Base-by-base conservation (phyloP, 2,113 vertebrate genomes). In the Eurystomus gularis region DNA sequence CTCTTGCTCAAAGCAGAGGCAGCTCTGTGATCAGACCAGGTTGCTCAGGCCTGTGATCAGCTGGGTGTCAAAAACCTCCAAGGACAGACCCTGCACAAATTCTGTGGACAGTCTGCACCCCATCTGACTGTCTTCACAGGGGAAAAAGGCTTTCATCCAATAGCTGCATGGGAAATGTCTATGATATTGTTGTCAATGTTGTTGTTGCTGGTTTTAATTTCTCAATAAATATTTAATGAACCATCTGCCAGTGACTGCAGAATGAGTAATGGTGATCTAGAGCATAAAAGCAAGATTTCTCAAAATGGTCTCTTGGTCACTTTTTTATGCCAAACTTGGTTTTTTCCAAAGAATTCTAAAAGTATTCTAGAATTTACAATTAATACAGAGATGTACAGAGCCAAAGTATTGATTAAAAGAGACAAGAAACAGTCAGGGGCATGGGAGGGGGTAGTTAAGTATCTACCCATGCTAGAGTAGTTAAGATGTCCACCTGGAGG, bases 161-260 rank as follows among this genome's bases (percentile, higher is more conserved):
- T 35, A 88, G 42, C 39, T 58, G 66, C 46, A 62, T 42, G 35
- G 33, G 66, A 88, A 86, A 61, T 17, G 37, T 71, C 46, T 68
- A 42, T 86, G 61, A 39, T 65, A 44, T 33, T 94, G 37, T 58
- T 92, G 40, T 64, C 73, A 65, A 42, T 55, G 49, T 35, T 90
- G 33, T 52, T 92, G 55, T 51, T 81, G 57, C 40, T 83, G n/a
- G 15, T 90, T 92, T 68, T 73, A 81, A 78, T 95, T 89, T 95
- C 42, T 84, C 52, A 49, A 84, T 92, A 91, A 96, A 97, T 94
- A 77, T 89, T 94, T 86, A 20, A 94, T 70, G 48, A 92, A 39
- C 72, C 77, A 94, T 84, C 88, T 96, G 76, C 69, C 64, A 94
- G 33, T 60, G 86, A 84, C 60, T 40, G 76, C n/a, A 78, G 72